Evolutionary conservation across 2,797 vertebrate genomes (phyloP).

Genomic region (Pseudochirops corinnae): DNA sequence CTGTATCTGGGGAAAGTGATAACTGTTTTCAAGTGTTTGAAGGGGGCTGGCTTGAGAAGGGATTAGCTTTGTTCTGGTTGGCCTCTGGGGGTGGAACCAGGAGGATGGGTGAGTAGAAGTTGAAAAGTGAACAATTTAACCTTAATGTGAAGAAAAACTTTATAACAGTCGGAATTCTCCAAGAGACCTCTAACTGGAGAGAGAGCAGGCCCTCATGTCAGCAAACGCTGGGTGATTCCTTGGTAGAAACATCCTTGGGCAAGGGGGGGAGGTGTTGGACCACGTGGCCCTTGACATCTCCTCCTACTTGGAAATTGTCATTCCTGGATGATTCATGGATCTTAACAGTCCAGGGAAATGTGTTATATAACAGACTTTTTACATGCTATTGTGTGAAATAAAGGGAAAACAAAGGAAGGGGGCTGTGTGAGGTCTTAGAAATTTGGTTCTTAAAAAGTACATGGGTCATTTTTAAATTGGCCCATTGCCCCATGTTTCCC

Average conservation of each 20-base stretch:
- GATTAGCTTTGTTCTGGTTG: neutral
- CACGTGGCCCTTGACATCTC: neutral
- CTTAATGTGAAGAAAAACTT: neutral
- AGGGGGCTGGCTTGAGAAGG: neutral
- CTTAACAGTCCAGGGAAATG: neutral
- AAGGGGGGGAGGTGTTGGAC: too few relatives aligned
- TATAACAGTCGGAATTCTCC: neutral
- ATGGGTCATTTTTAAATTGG: neutral
- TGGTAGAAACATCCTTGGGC: neutral
- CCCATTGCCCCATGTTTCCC: neutral
- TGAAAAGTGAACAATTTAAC: neutral
- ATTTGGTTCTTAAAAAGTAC: neutral
- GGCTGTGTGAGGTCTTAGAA: neutral
- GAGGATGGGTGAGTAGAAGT: neutral
- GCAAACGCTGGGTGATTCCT: neutral
- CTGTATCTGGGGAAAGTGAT: neutral
- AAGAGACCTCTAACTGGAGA: neutral
- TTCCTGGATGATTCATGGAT: too few relatives aligned
- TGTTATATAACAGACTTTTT: neutral
- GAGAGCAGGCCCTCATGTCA: neutral
- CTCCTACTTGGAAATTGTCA: too few relatives aligned
- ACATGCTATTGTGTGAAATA: neutral
- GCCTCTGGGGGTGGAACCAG: neutral
- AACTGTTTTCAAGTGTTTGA: neutral
- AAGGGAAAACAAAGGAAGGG: neutral